A percentile compares a stretch with the other conserved stretches of the same genome.
Conservation (phyloP, 2,113 vertebrate species). For the Corythaeola cristata region DNA sequence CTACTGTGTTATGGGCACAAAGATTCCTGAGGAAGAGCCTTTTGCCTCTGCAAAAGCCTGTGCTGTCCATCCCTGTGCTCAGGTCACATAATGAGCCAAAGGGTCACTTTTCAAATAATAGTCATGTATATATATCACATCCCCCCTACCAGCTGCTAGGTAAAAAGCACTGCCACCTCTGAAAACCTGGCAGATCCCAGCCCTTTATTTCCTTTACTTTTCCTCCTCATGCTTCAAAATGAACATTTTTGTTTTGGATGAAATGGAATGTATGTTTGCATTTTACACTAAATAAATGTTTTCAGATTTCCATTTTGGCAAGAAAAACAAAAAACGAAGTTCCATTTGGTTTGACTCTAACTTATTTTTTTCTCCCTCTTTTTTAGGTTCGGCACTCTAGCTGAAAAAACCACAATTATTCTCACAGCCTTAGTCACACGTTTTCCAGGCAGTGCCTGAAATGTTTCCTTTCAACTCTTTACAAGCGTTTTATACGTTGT, state of each 20-base stretch:
- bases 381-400: constrained; percentile 62
- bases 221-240: constrained; percentile 47
- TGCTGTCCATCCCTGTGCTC: not conserved
- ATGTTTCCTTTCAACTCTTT: constrained; percentile 69
- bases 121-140: not conserved
- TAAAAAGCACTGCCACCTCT: constrained; percentile 15
- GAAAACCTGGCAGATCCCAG: constrained; percentile 42
- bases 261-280: constrained; percentile 70
- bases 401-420: constrained; percentile 61
- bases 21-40: not conserved
- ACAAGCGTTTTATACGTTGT: constrained; percentile 70
- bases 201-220: constrained; percentile 40
- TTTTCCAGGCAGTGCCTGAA: constrained; percentile 62
- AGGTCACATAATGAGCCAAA: not conserved
- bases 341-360: constrained; percentile 69
- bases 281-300: constrained; percentile 73
- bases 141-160: not conserved
- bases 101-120: not conserved
- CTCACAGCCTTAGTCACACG: constrained; percentile 69
- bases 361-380: constrained; percentile 59
- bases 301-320: constrained; percentile 71
- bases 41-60: not conserved
- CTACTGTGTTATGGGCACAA: not conserved
- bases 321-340: constrained; percentile 62
- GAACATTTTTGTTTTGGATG: constrained; percentile 71